phyloP scores from a whole-genome alignment of 2,888 invertebrate genomes.

The Chrysomela aeneicollis region DNA sequence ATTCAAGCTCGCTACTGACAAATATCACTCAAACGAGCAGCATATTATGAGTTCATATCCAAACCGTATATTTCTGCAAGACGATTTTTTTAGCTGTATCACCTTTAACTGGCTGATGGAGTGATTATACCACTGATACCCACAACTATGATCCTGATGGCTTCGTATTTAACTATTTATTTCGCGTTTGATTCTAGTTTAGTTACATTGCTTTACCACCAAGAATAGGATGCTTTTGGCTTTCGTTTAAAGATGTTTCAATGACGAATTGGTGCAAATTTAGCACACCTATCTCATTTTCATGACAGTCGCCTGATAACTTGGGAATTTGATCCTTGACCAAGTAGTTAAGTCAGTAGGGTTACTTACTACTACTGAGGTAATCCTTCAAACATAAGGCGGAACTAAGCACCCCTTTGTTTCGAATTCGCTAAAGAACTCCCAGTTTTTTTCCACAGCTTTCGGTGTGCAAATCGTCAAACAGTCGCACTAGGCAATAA shows the following conservation, averaged over 20 bases:
- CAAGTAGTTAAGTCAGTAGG: too few relatives aligned
- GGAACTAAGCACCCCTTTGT: not conserved
- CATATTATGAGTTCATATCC: slow-evolving; percentile 90
- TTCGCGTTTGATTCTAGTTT: slow-evolving; percentile 82
- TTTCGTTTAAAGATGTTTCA: slow-evolving; percentile 91
- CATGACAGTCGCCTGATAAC: too few relatives aligned
- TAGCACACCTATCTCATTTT: too few relatives aligned
- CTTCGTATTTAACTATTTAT: too few relatives aligned
- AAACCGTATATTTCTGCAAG: slow-evolving; percentile 90
- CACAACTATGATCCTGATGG: slow-evolving; percentile 92
- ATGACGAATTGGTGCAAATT: slow-evolving; percentile 70
- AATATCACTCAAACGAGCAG: slow-evolving; percentile 97
- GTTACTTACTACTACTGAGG: too few relatives aligned
- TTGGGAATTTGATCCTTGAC: too few relatives aligned
- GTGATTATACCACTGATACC: slow-evolving; percentile 98
- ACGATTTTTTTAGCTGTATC: slow-evolving; percentile 83
- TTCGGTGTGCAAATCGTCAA: slow-evolving; percentile 27
- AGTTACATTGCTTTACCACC: slow-evolving; percentile 97
- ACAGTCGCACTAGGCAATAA: slow-evolving; percentile 37
- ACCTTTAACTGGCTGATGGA: slow-evolving; percentile 93
- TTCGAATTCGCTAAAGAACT: not conserved
- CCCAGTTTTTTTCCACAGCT: not conserved
- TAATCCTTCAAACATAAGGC: too few relatives aligned
- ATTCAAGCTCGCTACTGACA: slow-evolving; percentile 90
- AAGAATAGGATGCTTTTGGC: slow-evolving; percentile 91